Conservation (phyloP, 2,113 vertebrate genomes). For the Peromyscus polionotus region DNA sequence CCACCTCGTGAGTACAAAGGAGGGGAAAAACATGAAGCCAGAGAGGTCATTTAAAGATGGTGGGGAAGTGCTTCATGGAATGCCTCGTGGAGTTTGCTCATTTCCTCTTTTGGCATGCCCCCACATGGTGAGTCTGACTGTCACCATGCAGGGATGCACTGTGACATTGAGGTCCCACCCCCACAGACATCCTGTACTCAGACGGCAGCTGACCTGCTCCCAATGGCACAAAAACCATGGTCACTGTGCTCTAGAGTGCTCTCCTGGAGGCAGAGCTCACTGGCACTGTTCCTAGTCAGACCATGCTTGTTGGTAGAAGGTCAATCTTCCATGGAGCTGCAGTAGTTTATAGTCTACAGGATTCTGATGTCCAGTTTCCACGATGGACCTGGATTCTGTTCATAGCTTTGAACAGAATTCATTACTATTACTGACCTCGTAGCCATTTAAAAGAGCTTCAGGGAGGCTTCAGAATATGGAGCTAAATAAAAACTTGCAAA, state of each 20-base stretch:
- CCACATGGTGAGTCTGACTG: background rate
- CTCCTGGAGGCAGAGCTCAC: background rate
- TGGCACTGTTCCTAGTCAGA: background rate
- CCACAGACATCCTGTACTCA: background rate
- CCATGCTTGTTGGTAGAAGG: background rate
- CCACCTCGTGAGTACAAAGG: background rate
- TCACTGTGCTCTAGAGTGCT: background rate
- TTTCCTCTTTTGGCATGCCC: slow-evolving; percentile 13
- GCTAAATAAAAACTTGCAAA: slow-evolving; percentile 39
- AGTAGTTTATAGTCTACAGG: background rate
- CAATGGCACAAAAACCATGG: background rate
- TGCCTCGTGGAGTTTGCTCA: background rate
- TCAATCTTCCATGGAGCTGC: slow-evolving; percentile 16
- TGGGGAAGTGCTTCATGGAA: background rate
- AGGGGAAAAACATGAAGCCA: background rate
- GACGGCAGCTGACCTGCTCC: background rate
- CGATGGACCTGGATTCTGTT: slow-evolving; percentile 7
- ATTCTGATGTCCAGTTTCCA: background rate
- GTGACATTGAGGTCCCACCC: slow-evolving; percentile 41
- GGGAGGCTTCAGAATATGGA: background rate
- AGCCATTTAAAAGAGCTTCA: background rate
- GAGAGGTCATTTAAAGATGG: background rate
- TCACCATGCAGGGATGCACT: background rate
- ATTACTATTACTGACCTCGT: slow-evolving; percentile 45
- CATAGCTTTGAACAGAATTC: background rate